Evolutionary conservation across 2,797 vertebrate genomes (phyloP), one percentile per base, ranked within the genome.

Genomic region (Chaenodraco wilsoni): DNA sequence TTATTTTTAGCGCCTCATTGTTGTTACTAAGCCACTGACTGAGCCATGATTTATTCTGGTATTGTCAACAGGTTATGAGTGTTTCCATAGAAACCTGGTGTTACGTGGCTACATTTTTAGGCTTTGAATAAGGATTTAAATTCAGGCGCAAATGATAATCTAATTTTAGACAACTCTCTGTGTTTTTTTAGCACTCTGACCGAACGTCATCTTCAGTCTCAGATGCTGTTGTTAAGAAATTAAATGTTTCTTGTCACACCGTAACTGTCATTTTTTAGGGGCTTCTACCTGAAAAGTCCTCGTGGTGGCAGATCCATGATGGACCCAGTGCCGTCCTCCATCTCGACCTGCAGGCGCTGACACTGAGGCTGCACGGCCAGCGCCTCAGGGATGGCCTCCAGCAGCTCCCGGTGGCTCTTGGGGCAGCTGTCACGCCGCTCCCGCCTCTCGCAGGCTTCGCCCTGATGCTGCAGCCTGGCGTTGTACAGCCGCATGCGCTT

Each of bases 311-410:
- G 31, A 3, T 92, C 91, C 41, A 88, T 69, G 44, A 88, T 68
- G 0, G 87, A 44, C 13, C 74, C 82, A 1, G 46, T 46, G 0
- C 3, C 72, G 13, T 88, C 83, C 27, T 84, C 83, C 60, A 90
- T 45, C 9, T 82, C 72, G 0, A 86, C 65, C 76, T 88, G 91
- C 61, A 85, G 51, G 1, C 61, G 87, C 13, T 87, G 88, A 46
- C 83, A 90, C 67, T 90, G 93, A 0, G 93, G 91, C 78, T 95
- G 94, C 69, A 93, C 83, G 10, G 93, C 90, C 57, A 94, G 85
- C 0, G 93, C 83, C 75, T 95, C 95, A 0, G 95, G 95, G 59
- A 95, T 95, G 72, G 94, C 94, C 83, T 95, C 95, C 49, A 95
- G 88, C 74, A 94, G 90, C 78, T 95, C 94, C 0, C 94, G 87